Base-by-base conservation (phyloP, 2,888 invertebrate species). In the Herminia tarsipennalis region DNA sequence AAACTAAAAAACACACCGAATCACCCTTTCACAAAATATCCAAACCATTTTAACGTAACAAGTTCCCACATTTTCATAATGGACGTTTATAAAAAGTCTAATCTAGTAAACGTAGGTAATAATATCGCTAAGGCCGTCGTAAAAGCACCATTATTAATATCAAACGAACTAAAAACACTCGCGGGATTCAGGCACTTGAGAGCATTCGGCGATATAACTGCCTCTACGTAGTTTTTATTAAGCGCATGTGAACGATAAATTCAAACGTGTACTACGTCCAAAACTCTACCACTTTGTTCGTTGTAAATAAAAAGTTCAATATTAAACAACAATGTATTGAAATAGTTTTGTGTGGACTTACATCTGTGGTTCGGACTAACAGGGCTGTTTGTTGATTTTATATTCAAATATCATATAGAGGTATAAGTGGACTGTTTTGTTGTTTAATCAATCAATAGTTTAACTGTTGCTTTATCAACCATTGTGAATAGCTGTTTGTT, bases 251-350 rank as follows among this genome's bases (percentile, higher is more conserved):
- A 76, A 69, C 77, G 64, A 81, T 86, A 85, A 85, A 86, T 86
- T 84, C 73, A 68, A 59, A 78, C 76, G 80, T 82, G 81, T 76
- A 83, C 76, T 75, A 65, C 75, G 69, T 72, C 71, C 76, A 76
- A 83, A 86, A 81, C 77, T 75, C 73, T 62, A 70, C 74, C 76
- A 83, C 78, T 81, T 79, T 81, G 83, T 80, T 72, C 73, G 71
- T 66, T 72, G 73, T 76, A 77, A 81, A 86, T 85, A 84, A 87
- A 84, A 85, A 85, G 81, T 83, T 81, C 78, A 76, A 81, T 82
- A 81, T 75, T 73, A 66, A 68, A 77, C 69, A 73, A 76, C 78
- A 79, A 77, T 79, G 76, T 81, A 74, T 76, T 66, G 71, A 70
- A 70, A 68, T 67, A 66, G 70, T 74, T 70, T 74, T 74, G 69